phyloP scores from a whole-genome alignment of 2,113 vertebrate species.

The Lathamus discolor region DNA sequence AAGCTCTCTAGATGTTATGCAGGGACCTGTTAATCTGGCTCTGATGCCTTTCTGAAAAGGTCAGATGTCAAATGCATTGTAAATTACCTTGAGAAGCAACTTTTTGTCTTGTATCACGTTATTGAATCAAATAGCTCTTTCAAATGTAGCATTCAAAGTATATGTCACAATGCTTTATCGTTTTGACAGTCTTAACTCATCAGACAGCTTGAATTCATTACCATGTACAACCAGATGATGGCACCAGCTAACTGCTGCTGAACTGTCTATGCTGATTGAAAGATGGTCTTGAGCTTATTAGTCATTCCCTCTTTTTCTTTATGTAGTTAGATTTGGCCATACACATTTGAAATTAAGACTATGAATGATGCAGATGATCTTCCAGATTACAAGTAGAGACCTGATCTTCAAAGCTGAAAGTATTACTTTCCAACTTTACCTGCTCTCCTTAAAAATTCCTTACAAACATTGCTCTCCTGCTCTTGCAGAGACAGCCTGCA shows the following conservation, averaged over 20 bases:
- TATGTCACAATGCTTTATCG: not conserved
- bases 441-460: not conserved
- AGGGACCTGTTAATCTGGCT: not conserved
- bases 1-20: not conserved
- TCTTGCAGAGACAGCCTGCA: not conserved
- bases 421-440: not conserved
- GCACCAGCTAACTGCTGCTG: slow-evolving; percentile 27
- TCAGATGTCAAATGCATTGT: not conserved
- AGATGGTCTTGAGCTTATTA: not conserved
- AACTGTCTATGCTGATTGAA: not conserved
- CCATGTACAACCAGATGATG: slow-evolving; percentile 50
- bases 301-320: not conserved
- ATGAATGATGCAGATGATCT: not conserved
- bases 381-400: not conserved
- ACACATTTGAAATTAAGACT: not conserved
- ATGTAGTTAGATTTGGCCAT: slow-evolving; percentile 21
- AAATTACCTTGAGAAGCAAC: not conserved
- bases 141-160: not conserved
- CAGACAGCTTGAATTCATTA: not conserved
- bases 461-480: not conserved
- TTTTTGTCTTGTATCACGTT: not conserved
- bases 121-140: not conserved
- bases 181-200: not conserved
- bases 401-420: not conserved
- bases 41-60: not conserved